Percentiles rank a stretch among this genome's conserved stretches.
Evolutionary conservation across 2,113 vertebrate genomes (phyloP).

Genomic region (Lepisosteus oculatus): DNA sequence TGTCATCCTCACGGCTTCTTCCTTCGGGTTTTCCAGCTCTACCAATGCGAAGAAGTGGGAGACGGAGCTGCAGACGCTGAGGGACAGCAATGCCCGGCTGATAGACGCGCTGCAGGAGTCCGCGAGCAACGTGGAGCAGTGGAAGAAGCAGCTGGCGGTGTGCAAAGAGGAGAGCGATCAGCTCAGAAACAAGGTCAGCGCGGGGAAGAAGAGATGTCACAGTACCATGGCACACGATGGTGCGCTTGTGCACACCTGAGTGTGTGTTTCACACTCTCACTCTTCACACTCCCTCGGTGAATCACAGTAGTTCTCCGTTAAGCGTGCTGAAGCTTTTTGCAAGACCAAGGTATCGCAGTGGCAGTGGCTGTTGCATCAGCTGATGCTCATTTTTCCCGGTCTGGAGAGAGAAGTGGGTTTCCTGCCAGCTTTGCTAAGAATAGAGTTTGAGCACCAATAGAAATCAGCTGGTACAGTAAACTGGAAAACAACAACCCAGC

Average conservation of each 20-base stretch:
- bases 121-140: constrained; percentile 82
- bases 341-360: background rate
- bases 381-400: constrained; percentile 26
- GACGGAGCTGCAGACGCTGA: constrained; percentile 85
- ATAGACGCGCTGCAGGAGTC: constrained; percentile 84
- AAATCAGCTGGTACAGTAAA: constrained; percentile 34
- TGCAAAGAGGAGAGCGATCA: constrained; percentile 87
- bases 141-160: constrained; percentile 82
- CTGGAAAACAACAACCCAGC: background rate
- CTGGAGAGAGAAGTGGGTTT: constrained; percentile 9
- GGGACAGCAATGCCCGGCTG: constrained; percentile 86
- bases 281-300: no score
- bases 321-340: background rate
- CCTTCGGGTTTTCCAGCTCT: constrained; percentile 56
- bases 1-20: no score
- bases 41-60: constrained; percentile 92
- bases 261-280: no score
- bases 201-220: background rate
- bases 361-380: constrained; percentile 15
- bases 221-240: no score
- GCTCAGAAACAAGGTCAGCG: constrained; percentile 79
- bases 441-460: constrained; percentile 48
- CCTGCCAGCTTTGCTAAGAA: constrained; percentile 30
- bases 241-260: no score
- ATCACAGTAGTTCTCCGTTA: background rate